These are phyloP conservation scores for Mormyrus hasselquistii DNA, from an alignment of 2,797 vertebrate species.

Conservation along the genomic window DNA sequence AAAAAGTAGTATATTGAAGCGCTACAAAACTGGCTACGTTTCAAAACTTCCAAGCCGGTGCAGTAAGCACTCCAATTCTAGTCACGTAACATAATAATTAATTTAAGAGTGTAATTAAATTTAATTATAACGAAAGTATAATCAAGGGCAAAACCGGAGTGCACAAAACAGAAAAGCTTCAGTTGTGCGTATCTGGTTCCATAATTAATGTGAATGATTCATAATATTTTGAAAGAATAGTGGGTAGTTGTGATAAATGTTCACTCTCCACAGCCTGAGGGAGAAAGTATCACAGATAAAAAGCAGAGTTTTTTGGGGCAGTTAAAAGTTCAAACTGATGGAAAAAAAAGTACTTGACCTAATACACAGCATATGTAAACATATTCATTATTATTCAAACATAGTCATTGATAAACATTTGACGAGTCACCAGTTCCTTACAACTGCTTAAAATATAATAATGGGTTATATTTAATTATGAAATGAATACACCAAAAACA, in stretches of 20 bases:
- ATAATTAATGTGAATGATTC: constrained; percentile 10
- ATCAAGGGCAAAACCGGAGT: constrained; percentile 10
- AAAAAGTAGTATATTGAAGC: neutral
- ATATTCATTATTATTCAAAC: neutral
- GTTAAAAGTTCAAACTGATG: neutral
- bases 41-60: neutral
- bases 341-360: neutral
- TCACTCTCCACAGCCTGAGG: neutral
- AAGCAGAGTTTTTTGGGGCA: neutral
- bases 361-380: neutral
- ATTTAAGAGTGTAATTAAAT: constrained; percentile 15
- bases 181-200: neutral
- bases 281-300: neutral
- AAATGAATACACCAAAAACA: neutral
- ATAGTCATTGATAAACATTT: neutral
- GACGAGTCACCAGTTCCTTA: neutral
- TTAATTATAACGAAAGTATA: constrained; percentile 7
- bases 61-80: neutral
- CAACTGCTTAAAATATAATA: no score
- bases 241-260: neutral
- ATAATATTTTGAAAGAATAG: constrained; percentile 3
- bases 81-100: neutral
- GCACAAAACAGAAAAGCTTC: constrained; percentile 1
- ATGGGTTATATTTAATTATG: neutral
- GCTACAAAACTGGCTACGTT: neutral